A percentile compares a stretch with the other conserved stretches of the same genome.
phyloP scores from a whole-genome alignment of 2,888 invertebrate species.

The Chymomyza fuscimana region DNA sequence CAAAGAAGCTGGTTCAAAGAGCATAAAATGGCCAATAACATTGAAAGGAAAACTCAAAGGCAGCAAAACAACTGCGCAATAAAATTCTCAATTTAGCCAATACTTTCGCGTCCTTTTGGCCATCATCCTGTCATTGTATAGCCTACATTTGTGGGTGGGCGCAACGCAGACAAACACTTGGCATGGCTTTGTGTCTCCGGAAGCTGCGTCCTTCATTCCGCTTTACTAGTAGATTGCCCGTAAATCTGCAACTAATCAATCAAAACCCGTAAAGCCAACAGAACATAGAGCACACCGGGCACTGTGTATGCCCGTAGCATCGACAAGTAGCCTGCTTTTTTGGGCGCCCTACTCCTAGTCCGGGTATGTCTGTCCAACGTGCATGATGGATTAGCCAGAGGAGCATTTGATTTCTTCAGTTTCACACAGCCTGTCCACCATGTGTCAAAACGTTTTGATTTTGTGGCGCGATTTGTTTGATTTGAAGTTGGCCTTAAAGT shows the following conservation, averaged over 20 bases:
- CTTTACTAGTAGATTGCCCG: constrained; percentile 27
- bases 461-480: constrained; percentile 3
- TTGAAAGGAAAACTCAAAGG: constrained; percentile 13
- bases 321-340: no score
- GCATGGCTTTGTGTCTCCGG: constrained; percentile 28
- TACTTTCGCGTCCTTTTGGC: constrained; percentile 13
- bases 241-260: constrained; percentile 54
- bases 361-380: no score
- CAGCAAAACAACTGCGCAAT: constrained; percentile 30
- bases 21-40: constrained; percentile 25
- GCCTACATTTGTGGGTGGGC: no score
- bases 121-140: no score
- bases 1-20: no score
- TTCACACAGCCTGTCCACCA: neutral
- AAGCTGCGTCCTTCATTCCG: constrained; percentile 3
- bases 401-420: neutral
- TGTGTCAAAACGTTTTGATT: constrained; percentile 6
- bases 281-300: neutral
- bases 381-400: neutral
- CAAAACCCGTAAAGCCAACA: constrained; percentile 20
- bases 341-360: no score
- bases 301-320: neutral
- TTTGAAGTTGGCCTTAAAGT: no score
- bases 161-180: constrained; percentile 24
- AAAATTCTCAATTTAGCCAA: constrained; percentile 38